Evolutionary conservation across 2,888 invertebrate genomes (phyloP).

Genomic region (Phengaris arion): DNA sequence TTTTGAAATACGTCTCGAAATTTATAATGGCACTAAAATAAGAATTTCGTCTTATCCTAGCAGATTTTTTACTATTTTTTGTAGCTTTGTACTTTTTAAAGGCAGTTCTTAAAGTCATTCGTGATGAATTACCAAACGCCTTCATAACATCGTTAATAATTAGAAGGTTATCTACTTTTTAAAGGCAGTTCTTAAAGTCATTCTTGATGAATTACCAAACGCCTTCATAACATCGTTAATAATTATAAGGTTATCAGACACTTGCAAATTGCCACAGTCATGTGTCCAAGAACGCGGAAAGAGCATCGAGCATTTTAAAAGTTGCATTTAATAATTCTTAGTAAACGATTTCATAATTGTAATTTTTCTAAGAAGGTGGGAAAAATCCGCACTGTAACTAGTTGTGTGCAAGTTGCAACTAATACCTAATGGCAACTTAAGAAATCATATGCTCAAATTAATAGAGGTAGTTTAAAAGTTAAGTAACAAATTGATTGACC

Average conservation of each 20-base stretch:
- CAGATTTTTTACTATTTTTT: not conserved
- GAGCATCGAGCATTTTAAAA: not conserved
- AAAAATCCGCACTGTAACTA: not conserved
- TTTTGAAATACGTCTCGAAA: not conserved
- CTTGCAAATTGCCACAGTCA: not conserved
- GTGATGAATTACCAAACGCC: not conserved
- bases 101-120: not conserved
- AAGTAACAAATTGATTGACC: not conserved
- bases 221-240: not conserved
- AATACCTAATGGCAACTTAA: not conserved
- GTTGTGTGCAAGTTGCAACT: not conserved
- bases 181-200: not conserved
- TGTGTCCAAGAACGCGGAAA: constrained; percentile 6
- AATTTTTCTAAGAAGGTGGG: not conserved
- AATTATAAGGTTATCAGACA: constrained; percentile 6
- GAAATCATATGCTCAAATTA: too few relatives aligned
- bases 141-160: not conserved
- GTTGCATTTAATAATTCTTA: constrained; percentile 3
- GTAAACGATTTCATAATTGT: not conserved
- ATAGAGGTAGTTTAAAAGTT: too few relatives aligned
- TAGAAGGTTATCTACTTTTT: too few relatives aligned
- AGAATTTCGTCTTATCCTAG: not conserved
- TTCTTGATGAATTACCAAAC: not conserved
- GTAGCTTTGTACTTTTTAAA: not conserved
- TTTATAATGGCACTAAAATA: not conserved